phyloP scores from a whole-genome alignment of 2,797 vertebrate genomes.

The Heterohyrax brucei region DNA sequence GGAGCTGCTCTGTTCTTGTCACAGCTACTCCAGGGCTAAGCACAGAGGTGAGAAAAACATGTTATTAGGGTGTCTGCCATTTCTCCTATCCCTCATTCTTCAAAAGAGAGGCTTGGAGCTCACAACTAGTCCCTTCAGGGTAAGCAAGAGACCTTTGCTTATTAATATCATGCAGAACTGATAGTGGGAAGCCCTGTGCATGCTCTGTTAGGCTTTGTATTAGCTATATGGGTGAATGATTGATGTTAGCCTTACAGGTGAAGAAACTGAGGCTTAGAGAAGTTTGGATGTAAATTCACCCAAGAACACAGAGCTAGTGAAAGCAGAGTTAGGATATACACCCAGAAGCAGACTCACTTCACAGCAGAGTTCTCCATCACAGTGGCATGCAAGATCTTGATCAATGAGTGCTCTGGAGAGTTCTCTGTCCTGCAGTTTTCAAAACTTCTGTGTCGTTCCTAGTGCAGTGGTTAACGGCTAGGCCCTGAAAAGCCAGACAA shows the following conservation, averaged over 20 bases:
- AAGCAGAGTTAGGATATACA: background rate
- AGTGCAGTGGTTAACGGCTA: background rate
- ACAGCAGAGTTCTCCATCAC: rapidly evolving
- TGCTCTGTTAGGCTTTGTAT: background rate
- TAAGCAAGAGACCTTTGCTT: background rate
- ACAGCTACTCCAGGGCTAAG: background rate
- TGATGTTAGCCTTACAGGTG: background rate
- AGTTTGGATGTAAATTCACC: background rate
- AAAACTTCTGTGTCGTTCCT: background rate
- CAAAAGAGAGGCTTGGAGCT: background rate
- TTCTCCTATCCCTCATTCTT: background rate
- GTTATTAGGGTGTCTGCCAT: background rate
- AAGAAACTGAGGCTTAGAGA: background rate
- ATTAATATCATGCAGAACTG: rapidly evolving
- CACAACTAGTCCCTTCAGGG: background rate
- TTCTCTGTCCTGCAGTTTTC: background rate
- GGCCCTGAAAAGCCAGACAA: background rate
- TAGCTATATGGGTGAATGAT: background rate
- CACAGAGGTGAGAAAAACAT: background rate
- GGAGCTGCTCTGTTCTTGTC: background rate
- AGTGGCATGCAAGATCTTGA: rapidly evolving
- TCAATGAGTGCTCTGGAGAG: background rate
- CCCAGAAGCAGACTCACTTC: background rate
- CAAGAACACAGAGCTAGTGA: background rate
- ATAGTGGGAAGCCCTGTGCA: background rate